phyloP scores from a whole-genome alignment of 2,888 invertebrate species.

The Carcina quercana region DNA sequence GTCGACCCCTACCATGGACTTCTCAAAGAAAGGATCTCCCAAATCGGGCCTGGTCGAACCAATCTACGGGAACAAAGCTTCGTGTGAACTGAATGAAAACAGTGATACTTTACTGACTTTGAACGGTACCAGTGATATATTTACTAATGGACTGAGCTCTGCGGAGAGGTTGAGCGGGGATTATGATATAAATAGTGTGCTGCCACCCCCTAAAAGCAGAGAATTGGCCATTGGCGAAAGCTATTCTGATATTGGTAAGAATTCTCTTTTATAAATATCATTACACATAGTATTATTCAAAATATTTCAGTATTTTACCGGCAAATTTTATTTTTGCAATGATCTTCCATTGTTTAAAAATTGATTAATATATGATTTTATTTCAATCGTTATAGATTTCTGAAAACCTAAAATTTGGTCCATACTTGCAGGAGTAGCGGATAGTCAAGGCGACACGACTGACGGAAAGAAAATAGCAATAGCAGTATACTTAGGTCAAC shows the following conservation, averaged over 20 bases:
- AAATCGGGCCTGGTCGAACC: constrained; percentile 59
- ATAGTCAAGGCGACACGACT: constrained; percentile 79
- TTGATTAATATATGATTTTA: no score
- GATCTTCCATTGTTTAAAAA: no score
- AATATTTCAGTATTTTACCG: constrained; percentile 6
- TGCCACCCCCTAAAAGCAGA: constrained; percentile 65
- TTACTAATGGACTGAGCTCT: constrained; percentile 53
- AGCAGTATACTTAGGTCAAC: constrained; percentile 89
- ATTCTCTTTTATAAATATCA: constrained; percentile 1
- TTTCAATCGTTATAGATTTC: no score
- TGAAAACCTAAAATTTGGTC: no score
- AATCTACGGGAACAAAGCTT: constrained; percentile 65
- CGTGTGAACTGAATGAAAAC: constrained; percentile 59
- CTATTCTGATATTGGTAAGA: constrained; percentile 69
- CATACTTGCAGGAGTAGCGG: constrained; percentile 63
- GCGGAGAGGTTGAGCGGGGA: constrained; percentile 61
- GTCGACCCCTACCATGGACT: constrained; percentile 62
- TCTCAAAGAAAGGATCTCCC: constrained; percentile 59
- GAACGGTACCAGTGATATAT: constrained; percentile 60
- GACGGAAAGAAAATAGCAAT: constrained; percentile 93
- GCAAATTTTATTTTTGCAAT: constrained; percentile 10
- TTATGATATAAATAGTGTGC: constrained; percentile 63
- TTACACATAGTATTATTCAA: not conserved
- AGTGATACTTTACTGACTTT: constrained; percentile 51
- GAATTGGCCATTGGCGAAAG: constrained; percentile 71